A percentile compares a stretch with the other conserved stretches of the same genome.
These are phyloP conservation scores for Agapornis roseicollis DNA, from an alignment of 2,113 vertebrate genomes.

Conservation along the genomic window DNA sequence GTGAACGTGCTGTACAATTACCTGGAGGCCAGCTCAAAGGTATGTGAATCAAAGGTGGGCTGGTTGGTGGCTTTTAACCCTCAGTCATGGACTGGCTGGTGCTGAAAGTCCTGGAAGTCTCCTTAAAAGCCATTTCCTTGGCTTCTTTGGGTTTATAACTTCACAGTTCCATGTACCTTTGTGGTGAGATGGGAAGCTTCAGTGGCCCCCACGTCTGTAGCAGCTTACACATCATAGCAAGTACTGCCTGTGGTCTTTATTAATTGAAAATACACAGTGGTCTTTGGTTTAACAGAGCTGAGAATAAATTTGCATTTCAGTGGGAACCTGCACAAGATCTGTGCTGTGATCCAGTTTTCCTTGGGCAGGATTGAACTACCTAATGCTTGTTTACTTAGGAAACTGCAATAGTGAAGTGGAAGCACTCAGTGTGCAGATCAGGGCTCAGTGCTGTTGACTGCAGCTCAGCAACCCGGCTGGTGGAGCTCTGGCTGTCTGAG, in stretches of 20 bases:
- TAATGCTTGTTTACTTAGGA: background rate
- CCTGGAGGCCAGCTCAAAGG: constrained; percentile 91
- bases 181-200: background rate
- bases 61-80: background rate
- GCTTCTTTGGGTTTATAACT: background rate
- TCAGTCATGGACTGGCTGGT: background rate
- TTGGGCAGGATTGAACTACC: background rate
- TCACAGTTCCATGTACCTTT: rapidly evolving
- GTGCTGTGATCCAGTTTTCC: background rate
- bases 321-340: background rate
- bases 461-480: rapidly evolving
- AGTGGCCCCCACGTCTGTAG: too few relatives aligned
- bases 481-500: background rate
- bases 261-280: background rate
- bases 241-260: background rate
- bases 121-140: background rate
- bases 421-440: background rate
- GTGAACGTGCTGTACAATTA: constrained; percentile 91
- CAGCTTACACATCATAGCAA: background rate
- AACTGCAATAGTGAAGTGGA: background rate
- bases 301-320: background rate
- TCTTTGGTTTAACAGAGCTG: background rate
- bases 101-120: background rate
- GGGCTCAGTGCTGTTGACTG: background rate
- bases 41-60: background rate